Evolutionary conservation across 2,797 vertebrate species (phyloP).

Genomic region (Rhinatrema bivittatum): DNA sequence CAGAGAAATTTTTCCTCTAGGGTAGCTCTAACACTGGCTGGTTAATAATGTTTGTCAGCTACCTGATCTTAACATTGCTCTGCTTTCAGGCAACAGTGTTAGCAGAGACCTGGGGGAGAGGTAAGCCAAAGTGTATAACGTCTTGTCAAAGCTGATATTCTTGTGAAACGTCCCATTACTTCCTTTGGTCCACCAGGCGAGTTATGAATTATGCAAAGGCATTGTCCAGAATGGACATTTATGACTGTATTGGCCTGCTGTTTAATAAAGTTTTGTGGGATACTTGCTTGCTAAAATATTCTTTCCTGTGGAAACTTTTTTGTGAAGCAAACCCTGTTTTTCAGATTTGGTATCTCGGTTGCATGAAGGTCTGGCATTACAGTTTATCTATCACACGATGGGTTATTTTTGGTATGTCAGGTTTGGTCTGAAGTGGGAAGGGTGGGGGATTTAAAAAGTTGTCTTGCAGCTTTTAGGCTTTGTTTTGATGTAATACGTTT

Average conservation of each 20-base stretch:
- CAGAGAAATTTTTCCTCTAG: constrained; percentile 46
- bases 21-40: constrained; percentile 45
- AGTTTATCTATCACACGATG: no score
- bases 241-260: constrained; percentile 11
- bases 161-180: constrained; percentile 15
- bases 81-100: constrained; percentile 69
- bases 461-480: no score
- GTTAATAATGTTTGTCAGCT: constrained; percentile 65
- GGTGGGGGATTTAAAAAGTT: no score
- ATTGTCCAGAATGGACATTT: constrained; percentile 3
- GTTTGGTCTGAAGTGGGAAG: no score
- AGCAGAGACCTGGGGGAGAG: constrained; percentile 77
- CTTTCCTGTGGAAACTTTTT: no score
- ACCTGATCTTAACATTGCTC: constrained; percentile 66
- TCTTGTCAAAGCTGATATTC: constrained; percentile 43
- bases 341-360: no score
- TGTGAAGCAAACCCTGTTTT: no score
- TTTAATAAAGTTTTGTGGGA: not conserved
- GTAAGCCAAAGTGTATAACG: constrained; percentile 66
- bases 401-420: no score
- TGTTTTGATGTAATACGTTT: no score
- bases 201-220: not conserved
- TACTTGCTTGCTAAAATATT: no score
- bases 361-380: no score
- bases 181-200: constrained; percentile 6